Base-by-base conservation (phyloP, 2,797 vertebrate species). In the Margarornis squamiger region DNA sequence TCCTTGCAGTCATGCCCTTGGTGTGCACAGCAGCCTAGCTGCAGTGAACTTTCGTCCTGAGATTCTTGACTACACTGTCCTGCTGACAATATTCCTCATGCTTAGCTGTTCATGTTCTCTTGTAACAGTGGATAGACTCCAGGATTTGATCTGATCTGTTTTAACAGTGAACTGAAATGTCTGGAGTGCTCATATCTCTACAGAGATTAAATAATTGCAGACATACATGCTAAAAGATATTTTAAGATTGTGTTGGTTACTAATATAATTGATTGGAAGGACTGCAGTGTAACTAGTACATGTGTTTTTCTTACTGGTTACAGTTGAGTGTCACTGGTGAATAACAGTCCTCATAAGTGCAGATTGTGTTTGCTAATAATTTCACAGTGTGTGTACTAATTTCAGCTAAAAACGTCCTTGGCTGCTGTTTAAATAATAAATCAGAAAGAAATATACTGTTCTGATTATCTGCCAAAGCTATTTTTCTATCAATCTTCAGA, bases 21-120 rank as follows among this genome's bases (percentile, higher is more conserved):
- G 34, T 95, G 12, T 2, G 23, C 46, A 49, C 30, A 68, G 26
- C 32, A 70, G 51, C 52, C 22, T 68, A 75, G 34, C 29, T 81
- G 49, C 54, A 48, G 18, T 49, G 49, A 41, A 32, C 46, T 88
- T 83, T 45, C 13, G 49, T 67, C 46, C 23, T 29, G 27, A 58
- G 27, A 26, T 38, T 39, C 14, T 61, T 61, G 30, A 39, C 16
- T 1, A 1, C 46, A 23, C 0, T 45, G 10, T 77, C 43, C 34
- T 46, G 7, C 34, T 57, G 20, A 24, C 38, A 34, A 39, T 72
- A 9, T 58, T 86, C 51, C 58, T 65, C 51, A 34, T 86, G 43
- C 65, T 86, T 65, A 58, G 49, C 38, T 88, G 51, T 76, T 67
- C 26, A 0, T 61, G 29, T 46, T 63, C 61, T 77, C 74, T 59